Conservation (phyloP, 2,797 vertebrate genomes). For the Oreochromis mossambicus region DNA sequence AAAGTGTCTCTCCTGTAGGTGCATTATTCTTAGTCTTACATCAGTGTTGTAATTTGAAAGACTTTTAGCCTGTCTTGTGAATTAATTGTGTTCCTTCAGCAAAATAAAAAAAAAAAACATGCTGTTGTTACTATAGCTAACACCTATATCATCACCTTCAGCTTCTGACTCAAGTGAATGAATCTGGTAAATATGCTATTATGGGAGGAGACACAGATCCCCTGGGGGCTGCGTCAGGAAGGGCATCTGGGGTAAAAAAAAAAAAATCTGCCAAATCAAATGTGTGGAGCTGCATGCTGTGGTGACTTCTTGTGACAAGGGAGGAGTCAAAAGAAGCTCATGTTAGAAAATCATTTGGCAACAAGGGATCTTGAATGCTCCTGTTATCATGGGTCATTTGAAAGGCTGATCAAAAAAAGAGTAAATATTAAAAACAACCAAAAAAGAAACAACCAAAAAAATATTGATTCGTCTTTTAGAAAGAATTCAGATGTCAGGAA, state of each 20-base stretch:
- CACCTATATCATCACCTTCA: not conserved
- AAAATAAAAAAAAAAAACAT: not conserved
- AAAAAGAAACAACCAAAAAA: not conserved
- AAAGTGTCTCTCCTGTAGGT: not conserved
- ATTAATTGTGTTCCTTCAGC: not conserved
- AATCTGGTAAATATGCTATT: not conserved
- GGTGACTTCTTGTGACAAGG: not conserved
- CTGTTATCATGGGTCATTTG: not conserved
- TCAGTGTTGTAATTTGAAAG: not conserved
- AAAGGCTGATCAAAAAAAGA: not conserved
- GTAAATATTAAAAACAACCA: not conserved
- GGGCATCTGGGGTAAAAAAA: not conserved
- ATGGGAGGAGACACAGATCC: not conserved
- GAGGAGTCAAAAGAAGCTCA: not conserved
- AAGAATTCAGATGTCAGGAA: not conserved
- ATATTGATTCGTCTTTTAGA: not conserved
- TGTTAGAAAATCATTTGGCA: not conserved
- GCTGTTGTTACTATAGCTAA: not conserved
- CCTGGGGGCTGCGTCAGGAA: not conserved
- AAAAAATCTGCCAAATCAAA: not conserved
- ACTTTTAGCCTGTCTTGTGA: not conserved
- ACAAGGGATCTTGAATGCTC: not conserved
- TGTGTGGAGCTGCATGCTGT: not conserved
- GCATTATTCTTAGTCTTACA: not conserved
- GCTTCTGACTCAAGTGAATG: not conserved